These are phyloP conservation scores for Phanerotoma sp. DNA, from an alignment of 2,888 invertebrate genomes.

Conservation along the genomic window DNA sequence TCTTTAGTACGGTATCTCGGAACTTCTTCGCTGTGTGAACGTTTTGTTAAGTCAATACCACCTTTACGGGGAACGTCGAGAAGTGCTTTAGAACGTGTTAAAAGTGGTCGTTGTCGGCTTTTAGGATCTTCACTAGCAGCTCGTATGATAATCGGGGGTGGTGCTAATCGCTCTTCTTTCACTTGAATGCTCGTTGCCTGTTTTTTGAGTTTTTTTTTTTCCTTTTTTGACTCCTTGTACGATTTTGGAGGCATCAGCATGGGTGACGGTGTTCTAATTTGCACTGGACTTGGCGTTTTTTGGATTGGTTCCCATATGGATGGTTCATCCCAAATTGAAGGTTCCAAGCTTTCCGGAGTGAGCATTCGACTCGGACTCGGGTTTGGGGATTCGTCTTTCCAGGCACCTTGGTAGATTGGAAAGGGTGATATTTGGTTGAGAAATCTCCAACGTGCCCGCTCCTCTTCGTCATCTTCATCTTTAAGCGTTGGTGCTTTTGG, in stretches of 20 bases:
- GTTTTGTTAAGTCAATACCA: conserved; percentile 45
- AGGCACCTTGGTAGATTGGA: conserved; percentile 54
- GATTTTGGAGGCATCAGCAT: conserved; percentile 37
- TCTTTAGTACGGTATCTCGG: conserved; percentile 44
- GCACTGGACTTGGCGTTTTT: conserved; percentile 35
- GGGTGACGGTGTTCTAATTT: conserved; percentile 27
- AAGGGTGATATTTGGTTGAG: conserved; percentile 53
- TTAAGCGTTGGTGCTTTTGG: conserved; percentile 39
- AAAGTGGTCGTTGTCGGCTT: conserved; percentile 45
- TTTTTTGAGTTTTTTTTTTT: conserved; percentile 40
- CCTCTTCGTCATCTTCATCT: conserved; percentile 42
- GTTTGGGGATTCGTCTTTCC: conserved; percentile 53
- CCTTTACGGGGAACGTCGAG: conserved; percentile 45
- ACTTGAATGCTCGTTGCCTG: conserved; percentile 42
- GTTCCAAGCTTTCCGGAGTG: conserved; percentile 39
- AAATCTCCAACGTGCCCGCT: conserved; percentile 50
- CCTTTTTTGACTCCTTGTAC: conserved; percentile 39
- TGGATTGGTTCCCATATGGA: conserved; percentile 48
- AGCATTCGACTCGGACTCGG: conserved; percentile 41
- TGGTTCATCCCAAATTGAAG: conserved; percentile 49
- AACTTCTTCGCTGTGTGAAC: conserved; percentile 54
- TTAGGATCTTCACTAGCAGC: conserved; percentile 50
- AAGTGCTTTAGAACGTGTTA: conserved; percentile 50
- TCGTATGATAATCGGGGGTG: conserved; percentile 36
- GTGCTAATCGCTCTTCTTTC: conserved; percentile 33